Conservation (phyloP, 2,113 vertebrate species). For the Prunella fulvescens region DNA sequence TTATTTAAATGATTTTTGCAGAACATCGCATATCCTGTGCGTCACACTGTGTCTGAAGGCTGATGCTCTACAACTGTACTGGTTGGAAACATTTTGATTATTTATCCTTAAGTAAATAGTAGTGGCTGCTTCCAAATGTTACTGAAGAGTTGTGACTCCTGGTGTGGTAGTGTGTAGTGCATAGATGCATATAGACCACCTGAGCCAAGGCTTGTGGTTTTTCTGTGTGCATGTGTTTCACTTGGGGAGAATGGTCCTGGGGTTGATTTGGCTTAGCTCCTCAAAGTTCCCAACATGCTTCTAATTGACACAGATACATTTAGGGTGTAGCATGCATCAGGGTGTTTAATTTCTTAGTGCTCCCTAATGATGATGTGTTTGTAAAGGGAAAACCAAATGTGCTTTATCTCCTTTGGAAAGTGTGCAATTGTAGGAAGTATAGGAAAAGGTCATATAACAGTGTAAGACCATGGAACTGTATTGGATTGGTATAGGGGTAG, state of each 20-base stretch:
- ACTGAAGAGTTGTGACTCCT: background rate
- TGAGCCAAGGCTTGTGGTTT: background rate
- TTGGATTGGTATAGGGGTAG: background rate
- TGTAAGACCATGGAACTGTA: background rate
- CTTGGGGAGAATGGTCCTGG: background rate
- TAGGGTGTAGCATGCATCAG: background rate
- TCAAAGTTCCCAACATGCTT: background rate
- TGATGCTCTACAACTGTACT: background rate
- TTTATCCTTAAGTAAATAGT: background rate
- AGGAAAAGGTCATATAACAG: background rate
- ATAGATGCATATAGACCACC: background rate
- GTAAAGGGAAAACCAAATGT: background rate
- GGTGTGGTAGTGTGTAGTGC: background rate
- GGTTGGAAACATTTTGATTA: background rate
- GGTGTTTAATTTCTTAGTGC: background rate
- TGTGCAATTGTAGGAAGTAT: background rate
- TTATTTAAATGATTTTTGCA: background rate
- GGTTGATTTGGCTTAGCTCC: background rate
- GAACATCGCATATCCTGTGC: background rate
- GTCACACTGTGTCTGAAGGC: background rate
- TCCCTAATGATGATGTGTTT: background rate
- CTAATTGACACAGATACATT: background rate
- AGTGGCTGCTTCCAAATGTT: background rate
- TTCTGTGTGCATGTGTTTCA: background rate
- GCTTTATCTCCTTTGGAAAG: background rate